Evolutionary conservation across 1,140 invertebrate species (phyloP), one percentile per base, ranked within the genome.

Genomic region (Idris sp.): DNA sequence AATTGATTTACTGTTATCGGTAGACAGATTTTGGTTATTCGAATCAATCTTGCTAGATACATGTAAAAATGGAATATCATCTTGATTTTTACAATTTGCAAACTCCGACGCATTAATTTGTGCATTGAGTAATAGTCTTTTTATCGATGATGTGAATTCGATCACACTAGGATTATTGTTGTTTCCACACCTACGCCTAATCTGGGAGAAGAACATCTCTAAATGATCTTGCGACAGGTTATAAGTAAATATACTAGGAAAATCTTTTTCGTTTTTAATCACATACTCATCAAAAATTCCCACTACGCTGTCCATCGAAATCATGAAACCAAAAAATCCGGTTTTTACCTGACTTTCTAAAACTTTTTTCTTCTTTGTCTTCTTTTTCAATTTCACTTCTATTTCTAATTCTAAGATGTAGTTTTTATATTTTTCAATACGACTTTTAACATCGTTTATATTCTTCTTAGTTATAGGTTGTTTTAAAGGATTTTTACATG

Each of bases 121-220:
- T 10, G 36, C 28, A 33, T 65, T 41, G 10, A 59, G 33, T 41
- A 43, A 43, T 15, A 84, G 46, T 22, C 81, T 49, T 72, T 78
- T 82, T 31, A 76, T 74, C 40, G 80, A 58, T 9, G 74, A 76
- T 14, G 71, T 68, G 46, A 83, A 83, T 44, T 84, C 79, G 1
- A 40, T 64, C 2, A 48, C 68, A 30, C 72, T 84, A 5, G 82
- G 84, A 71, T 87, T 88, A 54, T 87, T 83, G 54, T 84, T 86
- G 48, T 68, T 79, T 1, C 85, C 81, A 11, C 78, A 78, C 25
- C 78, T 53, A 28, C 62, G 6, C n/a, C 30, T 31, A 31, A 31
- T 10, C n/a, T 4, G 4, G 2, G 30, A 4, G 10, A 31, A 31
- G 9, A 31, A 31, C 30, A 31, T 6, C n/a, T 31, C 30, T 31